Evolutionary conservation across 1,140 invertebrate species (phyloP).

Genomic region (Drosophila nannoptera): DNA sequence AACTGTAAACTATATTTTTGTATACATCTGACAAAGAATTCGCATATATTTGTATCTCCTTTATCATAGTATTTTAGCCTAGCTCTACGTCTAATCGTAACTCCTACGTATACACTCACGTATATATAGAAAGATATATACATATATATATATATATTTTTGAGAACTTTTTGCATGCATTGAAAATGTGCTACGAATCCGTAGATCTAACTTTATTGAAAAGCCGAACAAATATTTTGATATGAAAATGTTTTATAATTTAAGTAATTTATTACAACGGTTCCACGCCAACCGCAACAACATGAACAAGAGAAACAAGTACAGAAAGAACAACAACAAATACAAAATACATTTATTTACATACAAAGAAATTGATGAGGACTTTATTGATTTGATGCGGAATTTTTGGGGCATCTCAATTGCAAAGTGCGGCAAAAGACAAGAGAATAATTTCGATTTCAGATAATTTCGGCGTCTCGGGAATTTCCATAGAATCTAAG

Average conservation of each 20-base stretch:
- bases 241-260: slow-evolving; percentile 76
- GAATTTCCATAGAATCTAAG: not conserved
- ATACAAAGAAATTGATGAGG: slow-evolving; percentile 17
- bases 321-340: slow-evolving; percentile 22
- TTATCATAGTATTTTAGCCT: slow-evolving; percentile 67
- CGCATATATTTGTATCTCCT: slow-evolving; percentile 46
- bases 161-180: slow-evolving; percentile 64
- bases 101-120: too few relatives aligned
- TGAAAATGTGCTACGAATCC: slow-evolving; percentile 62
- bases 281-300: slow-evolving; percentile 15
- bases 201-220: slow-evolving; percentile 13
- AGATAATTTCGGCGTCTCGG: not conserved
- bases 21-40: slow-evolving; percentile 29
- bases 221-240: slow-evolving; percentile 59
- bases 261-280: slow-evolving; percentile 71
- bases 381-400: slow-evolving; percentile 9
- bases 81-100: slow-evolving; percentile 44
- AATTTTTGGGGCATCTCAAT: not conserved
- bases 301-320: slow-evolving; percentile 14
- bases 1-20: slow-evolving; percentile 16
- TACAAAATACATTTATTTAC: slow-evolving; percentile 64
- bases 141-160: too few relatives aligned
- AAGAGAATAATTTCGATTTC: slow-evolving; percentile 6
- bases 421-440: slow-evolving; percentile 4
- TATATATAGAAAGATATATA: too few relatives aligned